Conservation (phyloP, 2,888 invertebrate species). For the Aphidoletes aphidimyza region DNA sequence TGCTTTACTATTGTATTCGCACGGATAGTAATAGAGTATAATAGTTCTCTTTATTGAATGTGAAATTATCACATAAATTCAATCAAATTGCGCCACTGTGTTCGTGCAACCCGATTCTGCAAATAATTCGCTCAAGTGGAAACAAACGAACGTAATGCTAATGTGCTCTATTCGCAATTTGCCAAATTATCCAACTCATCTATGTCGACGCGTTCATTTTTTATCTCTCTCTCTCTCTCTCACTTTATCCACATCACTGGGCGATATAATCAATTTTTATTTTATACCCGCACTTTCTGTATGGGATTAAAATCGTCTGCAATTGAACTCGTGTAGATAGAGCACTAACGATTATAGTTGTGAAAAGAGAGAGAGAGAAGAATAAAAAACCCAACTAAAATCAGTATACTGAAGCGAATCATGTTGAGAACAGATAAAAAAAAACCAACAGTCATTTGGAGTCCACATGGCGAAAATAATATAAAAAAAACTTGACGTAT, state of each 20-base stretch:
- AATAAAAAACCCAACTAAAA: no score
- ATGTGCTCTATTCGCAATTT: constrained; percentile 25
- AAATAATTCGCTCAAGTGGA: background rate
- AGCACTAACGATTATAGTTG: background rate
- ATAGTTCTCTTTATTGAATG: background rate
- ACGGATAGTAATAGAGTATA: background rate
- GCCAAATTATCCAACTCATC: constrained; percentile 46
- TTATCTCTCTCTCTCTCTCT: background rate
- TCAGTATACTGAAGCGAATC: background rate
- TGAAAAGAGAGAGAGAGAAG: background rate
- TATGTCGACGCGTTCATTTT: background rate
- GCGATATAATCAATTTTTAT: background rate
- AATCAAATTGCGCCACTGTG: background rate
- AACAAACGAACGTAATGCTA: constrained; percentile 33
- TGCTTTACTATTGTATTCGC: background rate
- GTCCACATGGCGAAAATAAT: constrained; percentile 10
- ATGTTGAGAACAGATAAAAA: no score
- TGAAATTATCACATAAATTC: constrained; percentile 34
- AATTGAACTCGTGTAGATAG: background rate
- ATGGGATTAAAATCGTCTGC: no score
- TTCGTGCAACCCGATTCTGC: background rate
- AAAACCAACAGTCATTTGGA: constrained; percentile 1
- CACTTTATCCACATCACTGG: background rate
- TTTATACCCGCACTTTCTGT: no score
- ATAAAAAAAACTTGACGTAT: background rate